Base-by-base conservation (phyloP, 2,113 vertebrate genomes). In the Gymnogyps californianus region DNA sequence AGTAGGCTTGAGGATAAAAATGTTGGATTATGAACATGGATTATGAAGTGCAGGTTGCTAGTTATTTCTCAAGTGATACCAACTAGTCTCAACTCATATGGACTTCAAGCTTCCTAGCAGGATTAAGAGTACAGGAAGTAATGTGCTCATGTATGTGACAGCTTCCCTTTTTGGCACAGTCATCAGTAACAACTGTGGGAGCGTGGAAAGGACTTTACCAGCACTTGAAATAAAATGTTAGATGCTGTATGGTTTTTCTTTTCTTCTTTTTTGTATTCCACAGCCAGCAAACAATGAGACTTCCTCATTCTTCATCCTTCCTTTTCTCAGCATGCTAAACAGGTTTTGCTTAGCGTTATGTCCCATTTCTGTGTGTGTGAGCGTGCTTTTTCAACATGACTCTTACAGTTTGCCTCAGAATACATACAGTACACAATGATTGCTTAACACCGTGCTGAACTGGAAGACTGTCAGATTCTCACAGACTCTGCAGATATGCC, bases 241-340 rank as follows among this genome's bases (percentile, higher is more conserved):
- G 26, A 34, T 91, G 51, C 46, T 79, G 44, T 2, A 4, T 58
- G 29, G 31, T 58, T 90, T 96, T 95, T 38, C 47, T 89, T 52
- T 40, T 77, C 31, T 85, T 71, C 34, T 25, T 34, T 74, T 67
- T 89, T 66, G 19, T 62, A 59, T 16, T 84, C 44, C 15, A 7
- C n/a, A 79, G 44, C 32, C 32, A 78, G 83, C 38, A 84, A 93
- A 61, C 21, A 55, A n/a, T 61, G 29, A 77, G 42, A 74, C 51
- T 97, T 89, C 87, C 81, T 91, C 67, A 61, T 95, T 90, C 90
- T 89, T 86, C n/a, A 16, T 46, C 54, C 54, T 90, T 74, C 44
- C 22, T 88, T 92, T 82, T 75, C 57, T 81, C 62, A 61, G 65
- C 54, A 38, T 0, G 29, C 36, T 75, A 29, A 90, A 80, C 74